Percentiles rank a stretch among this genome's conserved stretches.
Conservation (phyloP, 2,113 vertebrate genomes). For the Mellivora capensis region DNA sequence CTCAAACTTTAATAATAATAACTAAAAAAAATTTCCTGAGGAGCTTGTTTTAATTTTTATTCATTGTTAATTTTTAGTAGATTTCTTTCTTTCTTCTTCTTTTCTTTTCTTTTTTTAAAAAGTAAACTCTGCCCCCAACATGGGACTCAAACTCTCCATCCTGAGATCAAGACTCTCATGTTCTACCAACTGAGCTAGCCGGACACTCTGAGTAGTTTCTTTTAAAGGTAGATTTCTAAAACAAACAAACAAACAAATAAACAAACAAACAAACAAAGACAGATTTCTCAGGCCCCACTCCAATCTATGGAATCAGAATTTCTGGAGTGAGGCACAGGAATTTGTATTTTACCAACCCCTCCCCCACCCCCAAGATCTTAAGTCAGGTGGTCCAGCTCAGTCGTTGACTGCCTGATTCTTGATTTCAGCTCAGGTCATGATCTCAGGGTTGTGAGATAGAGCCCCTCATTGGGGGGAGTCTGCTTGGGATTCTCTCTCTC, state of each 20-base stretch:
- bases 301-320: background rate
- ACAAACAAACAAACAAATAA: background rate
- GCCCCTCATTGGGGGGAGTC: background rate
- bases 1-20: background rate
- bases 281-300: background rate
- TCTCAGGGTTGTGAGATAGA: background rate
- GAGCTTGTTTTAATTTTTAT: background rate
- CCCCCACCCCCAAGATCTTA: background rate
- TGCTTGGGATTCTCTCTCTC: background rate
- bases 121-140: background rate
- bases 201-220: background rate
- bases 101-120: background rate
- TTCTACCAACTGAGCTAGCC: background rate
- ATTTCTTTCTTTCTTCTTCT: background rate
- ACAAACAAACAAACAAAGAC: background rate
- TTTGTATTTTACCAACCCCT: background rate
- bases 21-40: background rate
- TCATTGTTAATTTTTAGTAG: background rate
- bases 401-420: background rate
- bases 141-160: background rate
- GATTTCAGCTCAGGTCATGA: background rate
- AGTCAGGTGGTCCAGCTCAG: background rate
- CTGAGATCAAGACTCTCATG: background rate
- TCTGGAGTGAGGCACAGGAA: background rate
- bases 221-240: background rate